Percentiles rank a stretch among this genome's conserved stretches.
These are phyloP conservation scores for Xanthorhoe spadicearia DNA, from an alignment of 2,888 invertebrate species.

Conservation along the genomic window DNA sequence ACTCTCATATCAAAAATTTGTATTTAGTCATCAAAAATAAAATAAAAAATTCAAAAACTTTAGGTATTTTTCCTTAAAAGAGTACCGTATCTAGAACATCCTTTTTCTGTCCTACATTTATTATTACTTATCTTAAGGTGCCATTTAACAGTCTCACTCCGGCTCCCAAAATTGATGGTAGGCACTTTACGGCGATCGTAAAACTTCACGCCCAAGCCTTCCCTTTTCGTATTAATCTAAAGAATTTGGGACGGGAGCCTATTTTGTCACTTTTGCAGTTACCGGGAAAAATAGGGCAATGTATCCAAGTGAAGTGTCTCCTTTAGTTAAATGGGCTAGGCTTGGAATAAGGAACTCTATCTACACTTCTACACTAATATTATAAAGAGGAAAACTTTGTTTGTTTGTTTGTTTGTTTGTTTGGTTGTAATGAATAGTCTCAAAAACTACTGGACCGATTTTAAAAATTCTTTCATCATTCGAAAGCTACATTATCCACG, in stretches of 20 bases:
- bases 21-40: too few species aligned
- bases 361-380: background rate
- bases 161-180: conserved; percentile 45
- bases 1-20: too few species aligned
- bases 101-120: conserved; percentile 30
- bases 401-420: too few species aligned
- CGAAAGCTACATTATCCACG: too few species aligned
- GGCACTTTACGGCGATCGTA: conserved; percentile 49
- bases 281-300: conserved; percentile 26
- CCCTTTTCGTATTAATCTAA: conserved; percentile 50
- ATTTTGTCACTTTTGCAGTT: conserved; percentile 37
- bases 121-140: conserved; percentile 37
- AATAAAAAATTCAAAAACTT: too few species aligned
- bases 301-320: conserved; percentile 13
- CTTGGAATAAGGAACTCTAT: background rate
- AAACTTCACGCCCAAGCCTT: conserved; percentile 44
- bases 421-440: too few species aligned
- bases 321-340: background rate
- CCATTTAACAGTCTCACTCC: conserved; percentile 40
- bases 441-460: too few species aligned
- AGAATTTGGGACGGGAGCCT: conserved; percentile 39
- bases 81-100: background rate
- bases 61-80: background rate
- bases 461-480: too few species aligned
- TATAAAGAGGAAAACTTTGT: too few species aligned